Base-by-base conservation (phyloP, 2,888 invertebrate species). In the Megaustenia siamemsis region DNA sequence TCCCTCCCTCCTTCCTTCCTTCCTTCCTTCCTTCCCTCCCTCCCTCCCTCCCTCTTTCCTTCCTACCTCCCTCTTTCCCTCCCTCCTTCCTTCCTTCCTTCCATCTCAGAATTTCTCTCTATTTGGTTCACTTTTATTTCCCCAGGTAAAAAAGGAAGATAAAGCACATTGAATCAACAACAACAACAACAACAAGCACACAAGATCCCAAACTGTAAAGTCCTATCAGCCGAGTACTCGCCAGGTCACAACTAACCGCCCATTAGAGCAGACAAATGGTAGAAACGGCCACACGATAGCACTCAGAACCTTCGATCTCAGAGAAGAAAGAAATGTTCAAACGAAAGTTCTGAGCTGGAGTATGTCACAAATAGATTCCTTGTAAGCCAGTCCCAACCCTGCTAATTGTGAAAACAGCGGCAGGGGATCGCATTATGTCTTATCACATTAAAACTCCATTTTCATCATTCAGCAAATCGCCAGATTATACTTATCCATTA, bases 291-390 rank as follows among this genome's bases (percentile, higher is more conserved):
- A 8, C 18, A 32, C 49, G 49, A 73, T 28, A 21, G 73, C 49
- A 49, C 73, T 73, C 21, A 32, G 49, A 73, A 32, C 28, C 45
- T 43, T 73, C 45, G 73, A 73, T 32, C 32, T 32, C 0, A 49
- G 18, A 18, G 73, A 49, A 28, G 32, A 66, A 66, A 66, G 32
- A 49, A 73, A 73, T 49, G 32, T 49, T 73, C 49, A 32, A 49
- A 73, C 32, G n/a, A 32, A 4, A 32, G 21, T 18, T 32, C 28
- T 73, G n/a, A 32, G 49, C n/a, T 78, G 66, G 43, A 66, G 78
- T 78, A 78, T 66, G 66, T 66, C 78, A 66, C 43, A 43, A 78
- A 78, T 78, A 78, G 78, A 66, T 78, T 18, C 18, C 45, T 40
- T 40, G 15, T 43, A 28, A 66, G 66, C 43, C 66, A 1, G 45